Evolutionary conservation across 2,113 vertebrate genomes (phyloP), one percentile per base, ranked within the genome.

Genomic region (Aegypius monachus): DNA sequence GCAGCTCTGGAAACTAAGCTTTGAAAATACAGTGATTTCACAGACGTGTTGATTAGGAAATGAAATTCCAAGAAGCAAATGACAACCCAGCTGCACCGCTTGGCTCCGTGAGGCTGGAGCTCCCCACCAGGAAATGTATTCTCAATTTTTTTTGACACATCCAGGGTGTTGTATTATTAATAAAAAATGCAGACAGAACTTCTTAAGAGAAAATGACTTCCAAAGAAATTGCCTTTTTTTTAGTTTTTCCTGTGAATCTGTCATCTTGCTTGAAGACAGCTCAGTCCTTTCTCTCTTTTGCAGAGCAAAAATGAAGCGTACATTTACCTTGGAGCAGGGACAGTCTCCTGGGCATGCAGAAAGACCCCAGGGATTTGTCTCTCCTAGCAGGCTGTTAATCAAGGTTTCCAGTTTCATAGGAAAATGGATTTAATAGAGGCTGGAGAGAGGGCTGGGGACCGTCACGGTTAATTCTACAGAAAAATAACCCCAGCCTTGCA

Each of bases 111-210:
- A 95, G 73, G 63, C 74, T 87, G 91, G 61, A 95, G 94, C 95
- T 96, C 91, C 95, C 91, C 84, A 84, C 94, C 45, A 92, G 93
- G 88, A 95, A 92, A 95, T 38, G n/a, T 82, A 90, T 94, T 95
- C 71, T 95, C 86, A 31, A 93, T 19, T 93, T 53, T 91, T 96
- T 96, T 92, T 97, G 97, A 97, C 95, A 97, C 84, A 97, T 96
- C 87, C 87, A 97, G 95, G 96, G 81, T 95, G 86, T 93, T 97
- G 81, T 91, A 93, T 97, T 93, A 97, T 97, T 96, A 95, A 97
- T 96, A 96, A 96, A 95, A 95, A 93, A 94, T 91, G 90, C 81
- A 97, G 86, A 74, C 81, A 88, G 93, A 78, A 91, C 71, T 97
- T 97, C 95, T 94, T 87, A 85, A 88, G 63, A 75, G 90, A 95